Evolutionary conservation across 2,888 invertebrate species (phyloP).

Genomic region (Nymphalis c-album): DNA sequence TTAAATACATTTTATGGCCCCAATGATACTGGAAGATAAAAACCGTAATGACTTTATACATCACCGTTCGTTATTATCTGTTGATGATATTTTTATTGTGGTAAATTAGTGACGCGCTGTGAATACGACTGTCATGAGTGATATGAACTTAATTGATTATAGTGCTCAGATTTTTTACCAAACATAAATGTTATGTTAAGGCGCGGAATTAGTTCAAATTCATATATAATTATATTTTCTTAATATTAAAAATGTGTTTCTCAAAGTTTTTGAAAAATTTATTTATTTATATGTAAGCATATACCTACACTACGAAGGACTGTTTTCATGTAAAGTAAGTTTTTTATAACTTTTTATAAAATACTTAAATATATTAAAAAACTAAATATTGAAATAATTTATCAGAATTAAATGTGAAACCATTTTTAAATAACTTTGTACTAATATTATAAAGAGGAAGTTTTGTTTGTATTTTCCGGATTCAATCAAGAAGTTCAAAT

Average conservation of each 20-base stretch:
- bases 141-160: slow-evolving; percentile 5
- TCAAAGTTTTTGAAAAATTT: not conserved
- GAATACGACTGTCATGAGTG: not conserved
- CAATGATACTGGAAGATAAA: slow-evolving; percentile 15
- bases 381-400: not conserved
- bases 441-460: too few species aligned
- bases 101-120: slow-evolving; percentile 18
- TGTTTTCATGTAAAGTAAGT: slow-evolving; percentile 9
- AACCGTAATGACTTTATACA: slow-evolving; percentile 19
- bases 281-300: not conserved
- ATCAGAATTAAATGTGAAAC: not conserved
- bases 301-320: not conserved
- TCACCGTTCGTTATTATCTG: slow-evolving; percentile 18
- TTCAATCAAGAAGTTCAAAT: too few species aligned
- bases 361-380: not conserved
- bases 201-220: not conserved
- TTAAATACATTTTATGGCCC: slow-evolving; percentile 19
- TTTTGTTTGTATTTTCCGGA: too few species aligned
- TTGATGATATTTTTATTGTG: slow-evolving; percentile 23
- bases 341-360: not conserved
- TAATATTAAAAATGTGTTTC: slow-evolving; percentile 7
- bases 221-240: not conserved
- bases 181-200: not conserved
- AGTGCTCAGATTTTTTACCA: not conserved
- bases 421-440: too few species aligned